Percentiles rank a stretch among this genome's conserved stretches.
Conservation (phyloP, 2,113 vertebrate genomes). For the Perccottus glenii region DNA sequence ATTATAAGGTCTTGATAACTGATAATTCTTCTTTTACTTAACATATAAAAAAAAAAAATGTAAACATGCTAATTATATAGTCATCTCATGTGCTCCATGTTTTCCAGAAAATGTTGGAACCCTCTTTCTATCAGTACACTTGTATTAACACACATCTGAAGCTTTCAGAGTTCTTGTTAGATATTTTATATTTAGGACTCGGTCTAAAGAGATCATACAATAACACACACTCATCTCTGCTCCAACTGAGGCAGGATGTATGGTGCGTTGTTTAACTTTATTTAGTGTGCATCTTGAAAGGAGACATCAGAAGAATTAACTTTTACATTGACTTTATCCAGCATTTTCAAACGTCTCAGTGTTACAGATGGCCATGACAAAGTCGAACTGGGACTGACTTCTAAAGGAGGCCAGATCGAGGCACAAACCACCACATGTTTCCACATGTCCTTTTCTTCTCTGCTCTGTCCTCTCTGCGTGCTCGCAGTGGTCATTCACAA, state of each 20-base stretch:
- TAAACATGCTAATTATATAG: no score
- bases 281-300: slow-evolving; percentile 47
- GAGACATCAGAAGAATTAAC: slow-evolving; percentile 55
- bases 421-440: slow-evolving; percentile 68
- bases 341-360: slow-evolving; percentile 32
- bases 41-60: no score
- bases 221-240: slow-evolving; percentile 28
- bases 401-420: slow-evolving; percentile 61
- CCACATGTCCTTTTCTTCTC: slow-evolving; percentile 53
- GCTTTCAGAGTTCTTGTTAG: not conserved
- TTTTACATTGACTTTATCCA: slow-evolving; percentile 45
- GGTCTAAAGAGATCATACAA: slow-evolving; percentile 6
- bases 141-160: not conserved
- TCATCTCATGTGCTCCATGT: not conserved
- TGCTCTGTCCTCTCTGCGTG: slow-evolving; percentile 22
- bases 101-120: not conserved
- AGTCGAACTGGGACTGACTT: slow-evolving; percentile 57
- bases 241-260: slow-evolving; percentile 33
- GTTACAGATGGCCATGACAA: slow-evolving; percentile 58
- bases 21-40: not conserved
- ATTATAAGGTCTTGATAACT: slow-evolving; percentile 5
- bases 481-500: slow-evolving; percentile 56
- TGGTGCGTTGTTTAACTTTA: slow-evolving; percentile 41
- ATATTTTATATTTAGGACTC: slow-evolving; percentile 12
- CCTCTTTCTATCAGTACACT: not conserved